Evolutionary conservation across 2,113 vertebrate species (phyloP), one percentile per base, ranked within the genome.

Genomic region (Rhagologus leucostigma): DNA sequence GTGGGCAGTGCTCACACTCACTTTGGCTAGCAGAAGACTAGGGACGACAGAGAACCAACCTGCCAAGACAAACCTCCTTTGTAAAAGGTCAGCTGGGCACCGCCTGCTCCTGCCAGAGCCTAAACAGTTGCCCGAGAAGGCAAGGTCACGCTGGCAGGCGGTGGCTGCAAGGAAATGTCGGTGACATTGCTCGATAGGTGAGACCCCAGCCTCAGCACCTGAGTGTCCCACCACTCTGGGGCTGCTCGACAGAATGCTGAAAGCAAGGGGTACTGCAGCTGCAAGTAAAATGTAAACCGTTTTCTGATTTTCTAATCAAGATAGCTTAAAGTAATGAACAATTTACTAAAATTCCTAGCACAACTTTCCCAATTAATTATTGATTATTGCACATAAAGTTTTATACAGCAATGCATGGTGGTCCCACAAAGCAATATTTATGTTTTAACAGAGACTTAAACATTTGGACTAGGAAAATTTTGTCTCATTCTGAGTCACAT

Each of bases 151-250:
- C 23, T 65, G 42, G n/a, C 32, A 78, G 73, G 52, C 0, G 4
- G 32, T 26, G 62, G 23, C 30, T 81, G 60, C 41, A 79, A 67
- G 39, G 35, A 70, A 85, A 52, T 0, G 0, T 23, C 1, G 1
- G 29, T 33, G 63, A 41, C 22, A 7, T 24, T 74, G 33, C 49
- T 56, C 0, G 0, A 6, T 1, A 30, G 23, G 23, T 0, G 0
- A 50, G 52, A 77, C 3, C 29, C 46, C 4, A 6, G 16, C 18
- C 21, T n/a, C 2, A 6, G 44, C 26, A 76, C 32, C 26, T 0
- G 17, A 83, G 33, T 3, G 11, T 30, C 18, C 27, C 16, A 7
- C 32, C 20, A 9, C 39, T 21, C 46, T 41, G 35, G 3, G 35
- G 39, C 47, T 46, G 33, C 5, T 35, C 39, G 19, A 32, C 7